Evolutionary conservation across 2,888 invertebrate genomes (phyloP), one percentile per base, ranked within the genome.

Genomic region (Scelioninae gen. 1): DNA sequence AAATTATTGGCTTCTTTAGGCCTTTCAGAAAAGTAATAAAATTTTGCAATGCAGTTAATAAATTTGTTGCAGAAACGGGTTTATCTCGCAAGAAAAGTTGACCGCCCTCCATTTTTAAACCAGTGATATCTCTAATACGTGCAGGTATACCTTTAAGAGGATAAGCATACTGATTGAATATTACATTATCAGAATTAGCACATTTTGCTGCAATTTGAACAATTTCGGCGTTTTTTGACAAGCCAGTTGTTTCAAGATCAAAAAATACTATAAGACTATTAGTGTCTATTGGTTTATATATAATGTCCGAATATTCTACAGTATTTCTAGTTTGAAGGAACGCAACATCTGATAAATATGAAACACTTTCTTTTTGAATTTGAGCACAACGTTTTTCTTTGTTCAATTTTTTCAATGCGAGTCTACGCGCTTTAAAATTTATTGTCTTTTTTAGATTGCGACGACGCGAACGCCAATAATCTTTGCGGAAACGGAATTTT

Each of bases 171-270:
- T 23, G 23, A 23, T 4, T 23, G 23, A 23, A 23, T 23, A 23
- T 23, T 23, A 23, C 23, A 23, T 23, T 23, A 23, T 23, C 23
- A 45, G 13, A 45, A 9, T n/a, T 45, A 45, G n/a, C 31, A 58
- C 53, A 66, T 45, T 66, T 72, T 32, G 65, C 79, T 55, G 69
- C 72, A 11, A 79, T 51, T 29, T 72, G 72, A 13, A 79, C 58
- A 38, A 66, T 79, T 66, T 79, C 79, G 38, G 23, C 47, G n/a
- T 38, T 13, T 29, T 65, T 51, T 0, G 71, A 65, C 0, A 79
- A 56, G 0, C 72, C 79, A 6, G 72, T 79, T 1, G 72, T 79
- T 49, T 79, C 72, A 8, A 79, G 58, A 23, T 79, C 72, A 6
- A 65, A 6, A 65, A 15, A 72, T 9, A 40, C 13, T 4, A 72